phyloP scores from a whole-genome alignment of 2,797 vertebrate genomes.

The Malurus splendens region DNA sequence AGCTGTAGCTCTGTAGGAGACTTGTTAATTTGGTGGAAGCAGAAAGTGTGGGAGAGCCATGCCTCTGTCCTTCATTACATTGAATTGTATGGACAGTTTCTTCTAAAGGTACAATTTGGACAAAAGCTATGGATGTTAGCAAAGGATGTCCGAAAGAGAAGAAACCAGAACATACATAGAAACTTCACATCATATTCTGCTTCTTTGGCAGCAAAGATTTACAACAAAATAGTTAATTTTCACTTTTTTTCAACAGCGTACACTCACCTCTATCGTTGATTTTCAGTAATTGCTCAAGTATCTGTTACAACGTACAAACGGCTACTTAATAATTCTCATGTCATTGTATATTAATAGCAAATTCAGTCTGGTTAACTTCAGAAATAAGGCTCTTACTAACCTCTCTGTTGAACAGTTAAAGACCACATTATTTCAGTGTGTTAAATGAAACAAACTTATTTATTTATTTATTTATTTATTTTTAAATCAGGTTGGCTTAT shows the following conservation, averaged over 20 bases:
- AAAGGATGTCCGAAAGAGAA: not conserved
- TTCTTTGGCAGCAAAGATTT: not conserved
- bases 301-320: not conserved
- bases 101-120: not conserved
- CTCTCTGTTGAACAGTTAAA: not conserved
- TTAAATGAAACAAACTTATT: not conserved
- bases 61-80: not conserved
- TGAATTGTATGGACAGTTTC: not conserved
- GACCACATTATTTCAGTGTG: not conserved
- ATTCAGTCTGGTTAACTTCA: not conserved
- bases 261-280: not conserved
- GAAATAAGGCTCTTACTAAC: not conserved
- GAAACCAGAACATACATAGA: not conserved
- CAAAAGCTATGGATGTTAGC: not conserved
- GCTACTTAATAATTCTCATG: not conserved
- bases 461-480: not conserved
- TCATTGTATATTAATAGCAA: not conserved
- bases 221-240: not conserved
- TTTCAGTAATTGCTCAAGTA: not conserved
- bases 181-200: not conserved
- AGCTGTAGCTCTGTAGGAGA: not conserved
- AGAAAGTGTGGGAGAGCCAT: not conserved
- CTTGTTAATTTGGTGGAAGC: not conserved
- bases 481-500: conserved; percentile 76
- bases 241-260: not conserved